Evolutionary conservation across 2,113 vertebrate genomes (phyloP).

Genomic region (Peucedramus taeniatus): DNA sequence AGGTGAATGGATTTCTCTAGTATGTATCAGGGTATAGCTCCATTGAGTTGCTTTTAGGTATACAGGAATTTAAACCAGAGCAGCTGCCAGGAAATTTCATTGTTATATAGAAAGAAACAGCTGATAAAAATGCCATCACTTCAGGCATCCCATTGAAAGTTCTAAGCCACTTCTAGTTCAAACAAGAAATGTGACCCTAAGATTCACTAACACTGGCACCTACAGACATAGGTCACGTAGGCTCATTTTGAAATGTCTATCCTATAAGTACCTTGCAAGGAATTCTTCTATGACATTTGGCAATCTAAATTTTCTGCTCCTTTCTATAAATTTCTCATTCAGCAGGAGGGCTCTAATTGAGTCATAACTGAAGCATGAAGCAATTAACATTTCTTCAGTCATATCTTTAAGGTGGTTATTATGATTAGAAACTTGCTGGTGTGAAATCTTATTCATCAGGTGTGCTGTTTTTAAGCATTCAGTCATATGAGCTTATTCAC

Average conservation of each 20-base stretch:
- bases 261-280: not conserved
- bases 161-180: not conserved
- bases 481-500: not conserved
- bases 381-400: conserved; percentile 3
- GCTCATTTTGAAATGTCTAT: not conserved
- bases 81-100: not conserved
- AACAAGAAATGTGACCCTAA: not conserved
- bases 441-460: not conserved
- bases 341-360: not conserved
- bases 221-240: rapidly evolving
- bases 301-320: not conserved
- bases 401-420: not conserved
- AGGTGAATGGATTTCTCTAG: not conserved
- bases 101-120: not conserved
- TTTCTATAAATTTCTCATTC: not conserved
- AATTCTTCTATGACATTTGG: not conserved
- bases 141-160: not conserved
- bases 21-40: not conserved
- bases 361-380: not conserved
- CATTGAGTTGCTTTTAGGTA: not conserved
- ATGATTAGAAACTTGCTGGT: not conserved
- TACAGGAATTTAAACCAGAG: not conserved
- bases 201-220: not conserved
- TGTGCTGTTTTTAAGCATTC: not conserved
- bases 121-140: not conserved